Base-by-base conservation (phyloP, 2,113 vertebrate genomes). In the Ivindomyrus marchei region DNA sequence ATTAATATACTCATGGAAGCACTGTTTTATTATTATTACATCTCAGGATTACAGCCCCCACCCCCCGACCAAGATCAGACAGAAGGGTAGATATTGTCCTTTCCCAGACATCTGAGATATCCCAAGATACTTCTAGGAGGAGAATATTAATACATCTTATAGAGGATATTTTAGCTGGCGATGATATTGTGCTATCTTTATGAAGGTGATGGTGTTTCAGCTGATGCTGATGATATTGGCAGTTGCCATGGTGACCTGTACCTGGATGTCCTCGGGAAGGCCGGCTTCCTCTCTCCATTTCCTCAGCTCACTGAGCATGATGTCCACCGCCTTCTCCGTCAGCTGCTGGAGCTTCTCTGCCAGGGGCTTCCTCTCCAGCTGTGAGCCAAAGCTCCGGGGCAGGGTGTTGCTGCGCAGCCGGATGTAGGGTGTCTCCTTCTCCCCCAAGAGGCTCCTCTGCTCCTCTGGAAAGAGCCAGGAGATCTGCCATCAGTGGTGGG, bases 381-480 rank as follows among this genome's bases (percentile, higher is more conserved):
- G 98, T 27, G 98, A 99, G 89, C 98, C 98, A 0, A 99, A 99
- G 94, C 98, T 99, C 94, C 97, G 98, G 83, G 98, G 98, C 70
- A 99, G 97, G 0, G 98, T 99, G 93, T 99, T 98, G 94, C 98
- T 99, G 90, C 98, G 97, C 90, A 98, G 98, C 31, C 98, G 97
- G 90, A 96, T 96, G 91, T 96, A 94, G 19, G 98, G 98, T 1
- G 95, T 95, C 62, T 98, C 94, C 89, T 98, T 97, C 42, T 98
- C 98, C 89, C 99, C 98, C 0, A 97, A 98, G 91, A 98, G 95
- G 93, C 95, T 96, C 89, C 99, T 95, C 90, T 97, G 97, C 89
- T 98, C 89, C 90, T 98, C 98, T 99, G 94, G 80, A 87, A 92
- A 95, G 88, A 89, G 7, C 36, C 31, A 47, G 21, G 21, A 62